phyloP scores from a whole-genome alignment of 2,888 invertebrate genomes.

The Digitonthophagus gazella region DNA sequence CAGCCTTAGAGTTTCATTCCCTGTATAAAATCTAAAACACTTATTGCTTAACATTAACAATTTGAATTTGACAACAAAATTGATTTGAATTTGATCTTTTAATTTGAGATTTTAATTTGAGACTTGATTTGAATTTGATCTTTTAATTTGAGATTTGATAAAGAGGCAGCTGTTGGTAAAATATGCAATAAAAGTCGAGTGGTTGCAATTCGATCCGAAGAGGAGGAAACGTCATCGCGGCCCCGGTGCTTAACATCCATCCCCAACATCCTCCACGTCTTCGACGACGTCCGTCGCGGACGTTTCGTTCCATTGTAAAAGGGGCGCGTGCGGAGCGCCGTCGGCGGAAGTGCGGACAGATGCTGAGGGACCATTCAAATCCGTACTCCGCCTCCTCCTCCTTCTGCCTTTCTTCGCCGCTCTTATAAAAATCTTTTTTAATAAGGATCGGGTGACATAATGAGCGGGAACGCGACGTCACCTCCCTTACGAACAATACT shows the following conservation, averaged over 20 bases:
- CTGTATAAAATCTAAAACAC: too few species aligned
- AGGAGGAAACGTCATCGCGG: too few species aligned
- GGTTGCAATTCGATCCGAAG: not conserved
- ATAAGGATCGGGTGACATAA: not conserved
- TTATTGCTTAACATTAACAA: too few species aligned
- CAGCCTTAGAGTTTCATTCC: too few species aligned
- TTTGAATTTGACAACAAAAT: too few species aligned
- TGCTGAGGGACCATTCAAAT: not conserved
- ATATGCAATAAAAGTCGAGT: not conserved
- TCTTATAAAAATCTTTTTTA: not conserved
- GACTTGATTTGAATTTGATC: too few species aligned
- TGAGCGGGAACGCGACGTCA: not conserved
- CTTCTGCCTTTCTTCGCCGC: not conserved
- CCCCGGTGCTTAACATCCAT: too few species aligned
- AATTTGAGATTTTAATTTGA: too few species aligned
- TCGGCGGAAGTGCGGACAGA: not conserved
- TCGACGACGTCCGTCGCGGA: not conserved
- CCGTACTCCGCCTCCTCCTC: not conserved
- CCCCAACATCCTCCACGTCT: too few species aligned
- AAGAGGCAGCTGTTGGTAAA: not conserved
- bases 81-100: too few species aligned
- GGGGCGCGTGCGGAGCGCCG: not conserved
- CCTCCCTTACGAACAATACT: not conserved
- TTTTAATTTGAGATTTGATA: too few species aligned
- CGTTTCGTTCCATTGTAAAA: not conserved